Evolutionary conservation across 2,888 invertebrate species (phyloP), one percentile per base, ranked within the genome.

Genomic region (Chirona hameri): DNA sequence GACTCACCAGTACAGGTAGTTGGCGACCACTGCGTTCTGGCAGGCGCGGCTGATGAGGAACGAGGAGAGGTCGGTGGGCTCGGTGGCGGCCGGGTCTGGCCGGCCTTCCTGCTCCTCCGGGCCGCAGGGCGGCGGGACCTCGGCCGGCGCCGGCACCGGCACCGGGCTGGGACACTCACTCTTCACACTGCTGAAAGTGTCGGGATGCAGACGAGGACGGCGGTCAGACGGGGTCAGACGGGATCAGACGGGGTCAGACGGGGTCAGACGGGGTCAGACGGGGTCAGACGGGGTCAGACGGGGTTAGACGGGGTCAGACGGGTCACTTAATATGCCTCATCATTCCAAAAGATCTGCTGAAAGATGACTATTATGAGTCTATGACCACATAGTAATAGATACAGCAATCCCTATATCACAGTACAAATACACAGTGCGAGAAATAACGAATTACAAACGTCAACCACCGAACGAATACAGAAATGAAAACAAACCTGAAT

Each of bases 1-100:
- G 85, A 97, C 90, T 90, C 96, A 97, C 99, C 99, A 99, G 89
- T 96, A 99, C 86, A 99, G 93, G 88, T 98, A 99, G 90, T 98
- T 99, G 81, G 97, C 97, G 80, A 99, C 90, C 27, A 92, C 93
- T 81, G 94, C 92, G 90, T 98, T 97, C 86, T 92, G 92, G 88
- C 95, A 94, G 0, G 98, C 97, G 83, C 98, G 91, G 82, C 92
- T 91, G 85, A 99, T 96, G 24, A 99, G 91, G 90, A 98, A 98
- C 82, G 95, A 93, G 0, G 97, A 94, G 81, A 99, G 90, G 89
- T 96, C 95, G 86, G 87, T 88, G 85, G 31, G 60, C 7, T 48
- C 72, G 57, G 39, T 27, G n/a, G 60, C 60, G 39, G 15, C 27
- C n/a, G 79, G 5, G 65, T 27, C 39, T 55, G 52, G n/a, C 24